Base-by-base conservation (phyloP, 1,140 invertebrate species). In the Drosophila nannoptera region DNA sequence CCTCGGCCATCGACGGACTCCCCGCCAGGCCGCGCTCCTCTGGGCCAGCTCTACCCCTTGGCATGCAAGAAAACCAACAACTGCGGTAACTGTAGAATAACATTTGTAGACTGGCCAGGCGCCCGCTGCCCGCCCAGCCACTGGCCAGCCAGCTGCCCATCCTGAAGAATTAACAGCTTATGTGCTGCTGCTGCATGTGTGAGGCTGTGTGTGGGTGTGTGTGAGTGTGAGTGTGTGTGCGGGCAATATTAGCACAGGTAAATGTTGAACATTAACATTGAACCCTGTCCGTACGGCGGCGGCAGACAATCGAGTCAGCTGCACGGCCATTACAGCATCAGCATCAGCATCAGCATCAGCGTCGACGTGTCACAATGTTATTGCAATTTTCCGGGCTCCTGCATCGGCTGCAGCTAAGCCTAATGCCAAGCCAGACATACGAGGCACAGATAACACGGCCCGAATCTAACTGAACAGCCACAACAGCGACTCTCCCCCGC, bases 261-360 rank as follows among this genome's bases (percentile, higher is more conserved):
- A 84, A 84, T 84, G 81, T 81, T 75, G 61, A 84, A 84, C 86
- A 84, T 84, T 84, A 84, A 84, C 81, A 84, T 86, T 84, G 81
- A 84, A 84, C 81, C 81, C 81, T 81, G 67, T 46, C 60, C 48
- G 64, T 67, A 53, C 58, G 73, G 49, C 61, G 62, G 50, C 60
- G 46, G 50, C 65, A 62, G 70, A 38, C 64, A 71, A 69, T 55
- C 49, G 49, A 45, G 61, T 32, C 36, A 66, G 33, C 22, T 42
- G 52, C 50, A 46, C 35, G 14, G 9, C 40, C 58, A 59, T 52
- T 52, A 46, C 29, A 49, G 55, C 16, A 42, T 32, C 31, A 40
- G 35, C 46, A 40, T 7, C 69, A 12, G n/a, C 40, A 42, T 11
- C n/a, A 42, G 40, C 16, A 40, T 45, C 35, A 53, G 35, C 46